Conservation (phyloP, 1,140 invertebrate genomes). For the Papilio aristodemus region DNA sequence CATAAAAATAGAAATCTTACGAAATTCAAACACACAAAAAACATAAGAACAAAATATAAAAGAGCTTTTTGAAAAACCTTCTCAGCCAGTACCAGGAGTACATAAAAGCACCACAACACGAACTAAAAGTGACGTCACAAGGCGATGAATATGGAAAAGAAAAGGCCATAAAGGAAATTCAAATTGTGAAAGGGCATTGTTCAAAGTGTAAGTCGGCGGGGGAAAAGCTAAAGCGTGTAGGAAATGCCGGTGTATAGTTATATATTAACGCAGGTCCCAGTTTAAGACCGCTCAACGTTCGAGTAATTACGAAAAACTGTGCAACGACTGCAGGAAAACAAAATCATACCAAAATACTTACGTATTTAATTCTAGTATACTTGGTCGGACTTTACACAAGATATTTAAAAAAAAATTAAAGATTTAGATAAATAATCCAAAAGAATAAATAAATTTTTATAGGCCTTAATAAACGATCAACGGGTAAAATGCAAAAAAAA, state of each 20-base stretch:
- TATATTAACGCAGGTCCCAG: constrained; percentile 37
- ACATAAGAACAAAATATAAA: constrained; percentile 6
- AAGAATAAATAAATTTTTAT: too few relatives aligned
- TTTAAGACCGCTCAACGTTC: constrained; percentile 4
- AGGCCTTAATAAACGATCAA: too few relatives aligned
- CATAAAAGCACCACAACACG: constrained; percentile 12
- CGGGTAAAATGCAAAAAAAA: too few relatives aligned
- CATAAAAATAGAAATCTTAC: neutral
- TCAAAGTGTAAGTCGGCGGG: constrained; percentile 41
- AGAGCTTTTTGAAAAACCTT: constrained; percentile 24
- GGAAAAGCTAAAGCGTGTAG: constrained; percentile 47
- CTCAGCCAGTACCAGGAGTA: neutral
- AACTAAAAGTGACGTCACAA: constrained; percentile 19
- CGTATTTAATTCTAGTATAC: neutral
- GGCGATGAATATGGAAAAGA: constrained; percentile 41
- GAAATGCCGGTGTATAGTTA: constrained; percentile 38
- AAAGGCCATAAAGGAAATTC: constrained; percentile 43
- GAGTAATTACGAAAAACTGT: constrained; percentile 20
- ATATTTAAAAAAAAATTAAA: too few relatives aligned
- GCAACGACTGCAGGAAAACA: constrained; percentile 9
- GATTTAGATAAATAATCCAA: too few relatives aligned
- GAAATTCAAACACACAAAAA: neutral
- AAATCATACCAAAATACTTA: neutral
- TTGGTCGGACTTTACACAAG: too few relatives aligned
- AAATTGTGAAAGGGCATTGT: constrained; percentile 50